Percentiles rank a stretch among this genome's conserved stretches.
Evolutionary conservation across 1,140 invertebrate species (phyloP).

Genomic region (Bombus waltoni): DNA sequence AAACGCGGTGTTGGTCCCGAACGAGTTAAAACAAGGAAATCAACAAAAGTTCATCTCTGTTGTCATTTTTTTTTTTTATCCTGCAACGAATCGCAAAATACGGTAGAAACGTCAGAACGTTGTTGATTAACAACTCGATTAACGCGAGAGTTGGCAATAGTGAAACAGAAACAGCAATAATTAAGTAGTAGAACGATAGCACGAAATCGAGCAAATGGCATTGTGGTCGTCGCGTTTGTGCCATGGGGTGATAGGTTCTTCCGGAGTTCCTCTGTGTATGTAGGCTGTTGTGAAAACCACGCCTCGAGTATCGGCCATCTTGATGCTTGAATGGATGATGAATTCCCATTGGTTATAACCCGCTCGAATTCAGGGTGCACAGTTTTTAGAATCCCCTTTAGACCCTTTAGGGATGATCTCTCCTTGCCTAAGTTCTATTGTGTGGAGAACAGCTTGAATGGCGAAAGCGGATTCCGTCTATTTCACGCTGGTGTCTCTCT

Average conservation of each 20-base stretch:
- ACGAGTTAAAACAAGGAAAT: too few relatives aligned
- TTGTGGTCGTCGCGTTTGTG: not conserved
- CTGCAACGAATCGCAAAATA: too few relatives aligned
- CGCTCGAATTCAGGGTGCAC: constrained; percentile 42
- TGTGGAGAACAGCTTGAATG: not conserved
- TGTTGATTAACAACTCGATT: constrained; percentile 16
- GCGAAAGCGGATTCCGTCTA: not conserved
- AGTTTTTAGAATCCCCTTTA: constrained; percentile 13
- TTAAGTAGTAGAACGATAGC: constrained; percentile 22
- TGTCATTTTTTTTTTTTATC: too few relatives aligned
- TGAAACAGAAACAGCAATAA: constrained; percentile 36
- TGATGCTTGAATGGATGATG: constrained; percentile 49
- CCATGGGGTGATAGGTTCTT: not conserved
- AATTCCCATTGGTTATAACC: constrained; percentile 58
- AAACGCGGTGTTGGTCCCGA: too few relatives aligned
- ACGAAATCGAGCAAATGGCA: constrained; percentile 24
- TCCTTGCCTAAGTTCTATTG: not conserved
- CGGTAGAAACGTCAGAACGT: too few relatives aligned
- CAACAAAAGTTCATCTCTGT: too few relatives aligned
- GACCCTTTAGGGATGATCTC: not conserved
- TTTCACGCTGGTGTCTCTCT: not conserved
- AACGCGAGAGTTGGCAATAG: not conserved
- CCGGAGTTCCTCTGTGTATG: not conserved
- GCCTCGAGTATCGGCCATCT: constrained; percentile 67
- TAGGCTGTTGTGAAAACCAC: constrained; percentile 61